These are phyloP conservation scores for Chamaea fasciata DNA, from an alignment of 2,113 vertebrate genomes.

Conservation along the genomic window DNA sequence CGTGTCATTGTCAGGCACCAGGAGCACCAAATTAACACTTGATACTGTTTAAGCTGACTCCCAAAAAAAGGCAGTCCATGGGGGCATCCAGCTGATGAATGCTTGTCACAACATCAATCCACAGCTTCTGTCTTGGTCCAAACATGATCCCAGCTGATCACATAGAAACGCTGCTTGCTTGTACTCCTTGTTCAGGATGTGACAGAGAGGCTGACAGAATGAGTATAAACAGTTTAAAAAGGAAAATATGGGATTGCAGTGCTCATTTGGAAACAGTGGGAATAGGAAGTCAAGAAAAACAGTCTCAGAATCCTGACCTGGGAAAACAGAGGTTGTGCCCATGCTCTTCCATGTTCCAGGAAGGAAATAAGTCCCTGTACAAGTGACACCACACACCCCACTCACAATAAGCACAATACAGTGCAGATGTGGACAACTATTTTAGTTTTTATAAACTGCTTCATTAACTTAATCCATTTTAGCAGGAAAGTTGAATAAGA, in stretches of 20 bases:
- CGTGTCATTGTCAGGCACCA: not conserved
- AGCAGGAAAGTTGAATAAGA: not conserved
- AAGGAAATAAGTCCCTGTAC: not conserved
- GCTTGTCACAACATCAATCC: not conserved
- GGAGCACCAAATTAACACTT: not conserved
- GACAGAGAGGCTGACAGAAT: not conserved
- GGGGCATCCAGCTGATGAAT: not conserved
- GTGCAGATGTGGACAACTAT: not conserved
- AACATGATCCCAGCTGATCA: rapidly evolving
- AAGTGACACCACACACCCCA: not conserved
- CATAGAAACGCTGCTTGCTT: rapidly evolving
- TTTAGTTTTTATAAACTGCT: not conserved
- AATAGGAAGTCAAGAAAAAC: not conserved
- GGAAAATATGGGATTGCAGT: not conserved
- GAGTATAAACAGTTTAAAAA: not conserved
- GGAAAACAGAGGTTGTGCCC: not conserved
- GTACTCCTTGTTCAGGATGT: not conserved
- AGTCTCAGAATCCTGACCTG: not conserved
- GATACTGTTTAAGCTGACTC: not conserved
- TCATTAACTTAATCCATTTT: not conserved
- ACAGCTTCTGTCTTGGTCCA: not conserved
- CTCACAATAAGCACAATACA: not conserved
- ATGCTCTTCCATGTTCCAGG: not conserved
- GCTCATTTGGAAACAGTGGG: not conserved
- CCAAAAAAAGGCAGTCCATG: not conserved